Evolutionary conservation across 2,888 invertebrate genomes (phyloP), one percentile per base, ranked within the genome.

Genomic region (Drosophila dives): DNA sequence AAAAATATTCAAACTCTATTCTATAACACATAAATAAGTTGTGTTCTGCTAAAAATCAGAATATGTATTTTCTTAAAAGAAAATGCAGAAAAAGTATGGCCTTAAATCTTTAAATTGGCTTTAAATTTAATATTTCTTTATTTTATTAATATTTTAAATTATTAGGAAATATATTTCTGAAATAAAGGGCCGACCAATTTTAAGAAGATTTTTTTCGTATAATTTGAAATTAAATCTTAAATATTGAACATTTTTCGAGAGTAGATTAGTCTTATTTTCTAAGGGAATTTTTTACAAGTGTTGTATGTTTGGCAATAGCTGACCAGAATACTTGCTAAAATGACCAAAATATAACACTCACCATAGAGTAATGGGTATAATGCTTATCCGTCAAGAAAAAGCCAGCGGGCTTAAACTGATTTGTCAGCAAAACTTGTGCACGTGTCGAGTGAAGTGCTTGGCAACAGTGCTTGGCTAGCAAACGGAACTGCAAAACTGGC

Each of bases 361-460:
- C 20, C 20, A 42, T 8, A 23, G 32, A 17, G 4, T 17, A 54
- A 26, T 49, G 26, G 20, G 8, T 32, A 20, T 17, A 50, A 17
- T 64, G 75, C 75, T 62, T 62, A 42, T 11, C 56, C 66, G 59
- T 65, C 56, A 54, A 20, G 17, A 51, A 45, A 15, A 48, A 51
- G 8, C 34, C 58, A 64, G 38, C 42, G 55, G 29, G 10, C 29
- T 42, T 32, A 53, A 70, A 59, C 17, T 55, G 54, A 62, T 60
- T 49, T 36, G 55, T 34, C 63, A 82, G 69, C 70, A 64, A 80
- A 81, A 82, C 86, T 80, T 83, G 86, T 71, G 75, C 86, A 88
- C 88, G 86, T 88, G 84, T 76, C 78, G 71, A 33, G 56, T 60
- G 48, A 50, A 55, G 48, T 63, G 76, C 76, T 66, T 76, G 56